phyloP scores from a whole-genome alignment of 2,888 invertebrate species.

The Lapara coniferarum region DNA sequence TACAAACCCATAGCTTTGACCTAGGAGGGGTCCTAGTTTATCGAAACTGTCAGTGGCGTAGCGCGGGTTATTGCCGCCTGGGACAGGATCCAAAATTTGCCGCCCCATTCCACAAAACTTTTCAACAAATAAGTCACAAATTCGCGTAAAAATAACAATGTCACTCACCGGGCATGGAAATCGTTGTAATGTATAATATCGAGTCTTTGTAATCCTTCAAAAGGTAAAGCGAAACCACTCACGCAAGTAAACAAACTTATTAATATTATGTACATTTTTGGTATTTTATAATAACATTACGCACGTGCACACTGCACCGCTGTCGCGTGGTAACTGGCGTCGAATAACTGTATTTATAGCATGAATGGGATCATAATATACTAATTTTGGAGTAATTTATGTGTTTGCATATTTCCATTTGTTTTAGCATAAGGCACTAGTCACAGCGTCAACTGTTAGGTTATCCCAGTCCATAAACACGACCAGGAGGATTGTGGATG shows the following conservation, averaged over 20 bases:
- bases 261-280: conserved; percentile 33
- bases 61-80: too few species aligned
- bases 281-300: conserved; percentile 29
- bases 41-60: too few species aligned
- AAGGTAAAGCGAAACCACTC: conserved; percentile 57
- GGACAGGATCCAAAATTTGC: too few species aligned
- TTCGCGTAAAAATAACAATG: conserved; percentile 25
- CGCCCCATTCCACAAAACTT: too few species aligned
- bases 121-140: too few species aligned
- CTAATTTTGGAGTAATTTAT: not conserved
- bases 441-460: too few species aligned
- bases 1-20: too few species aligned
- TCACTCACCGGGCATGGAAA: conserved; percentile 83
- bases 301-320: not conserved
- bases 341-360: not conserved
- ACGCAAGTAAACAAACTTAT: conserved; percentile 37
- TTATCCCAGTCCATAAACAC: too few species aligned
- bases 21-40: too few species aligned
- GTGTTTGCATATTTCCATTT: not conserved
- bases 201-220: conserved; percentile 76
- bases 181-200: conserved; percentile 84
- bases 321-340: not conserved
- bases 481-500: too few species aligned
- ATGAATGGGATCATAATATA: not conserved
- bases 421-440: too few species aligned